A percentile compares a stretch with the other conserved stretches of the same genome.
Conservation (phyloP, 2,113 vertebrate species). For the Labeo rohita region DNA sequence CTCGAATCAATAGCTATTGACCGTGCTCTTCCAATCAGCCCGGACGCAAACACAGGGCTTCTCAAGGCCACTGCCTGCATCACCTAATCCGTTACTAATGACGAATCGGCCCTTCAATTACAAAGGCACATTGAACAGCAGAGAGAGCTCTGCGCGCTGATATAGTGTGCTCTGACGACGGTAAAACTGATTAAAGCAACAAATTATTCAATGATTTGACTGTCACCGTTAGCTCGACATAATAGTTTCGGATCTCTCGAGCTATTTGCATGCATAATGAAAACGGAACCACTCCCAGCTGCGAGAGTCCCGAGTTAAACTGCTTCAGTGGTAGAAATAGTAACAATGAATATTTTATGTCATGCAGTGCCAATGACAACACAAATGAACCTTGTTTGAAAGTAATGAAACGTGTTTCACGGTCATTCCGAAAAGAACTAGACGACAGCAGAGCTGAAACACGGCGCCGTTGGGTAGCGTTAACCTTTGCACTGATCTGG, state of each 20-base stretch:
- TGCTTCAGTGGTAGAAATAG: conserved; percentile 31
- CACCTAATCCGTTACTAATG: conserved; percentile 50
- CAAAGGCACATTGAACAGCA: conserved; percentile 9
- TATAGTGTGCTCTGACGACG: neutral
- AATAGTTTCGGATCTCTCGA: neutral
- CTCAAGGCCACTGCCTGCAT: conserved; percentile 44
- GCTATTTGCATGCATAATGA: conserved; percentile 22
- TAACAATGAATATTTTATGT: conserved; percentile 49
- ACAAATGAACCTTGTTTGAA: conserved; percentile 11
- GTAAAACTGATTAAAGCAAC: conserved; percentile 42
- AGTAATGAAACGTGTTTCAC: neutral
- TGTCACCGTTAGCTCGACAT: conserved; percentile 14
- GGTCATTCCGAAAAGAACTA: neutral
- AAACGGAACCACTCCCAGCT: conserved; percentile 22
- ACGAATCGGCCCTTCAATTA: conserved; percentile 25
- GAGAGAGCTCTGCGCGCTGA: conserved; percentile 14
- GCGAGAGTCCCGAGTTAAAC: conserved; percentile 10
- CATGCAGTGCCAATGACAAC: conserved; percentile 17
- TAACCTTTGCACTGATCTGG: conserved; percentile 13
- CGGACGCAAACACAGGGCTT: conserved; percentile 43
- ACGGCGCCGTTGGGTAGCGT: neutral
- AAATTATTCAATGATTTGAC: conserved; percentile 13
- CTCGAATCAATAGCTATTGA: conserved; percentile 66
- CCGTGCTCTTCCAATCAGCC: conserved; percentile 48
- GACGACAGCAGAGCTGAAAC: neutral